Percentiles rank a stretch among this genome's conserved stretches.
These are phyloP conservation scores for Dromiciops gliroides DNA, from an alignment of 2,113 vertebrate genomes.

Conservation along the genomic window DNA sequence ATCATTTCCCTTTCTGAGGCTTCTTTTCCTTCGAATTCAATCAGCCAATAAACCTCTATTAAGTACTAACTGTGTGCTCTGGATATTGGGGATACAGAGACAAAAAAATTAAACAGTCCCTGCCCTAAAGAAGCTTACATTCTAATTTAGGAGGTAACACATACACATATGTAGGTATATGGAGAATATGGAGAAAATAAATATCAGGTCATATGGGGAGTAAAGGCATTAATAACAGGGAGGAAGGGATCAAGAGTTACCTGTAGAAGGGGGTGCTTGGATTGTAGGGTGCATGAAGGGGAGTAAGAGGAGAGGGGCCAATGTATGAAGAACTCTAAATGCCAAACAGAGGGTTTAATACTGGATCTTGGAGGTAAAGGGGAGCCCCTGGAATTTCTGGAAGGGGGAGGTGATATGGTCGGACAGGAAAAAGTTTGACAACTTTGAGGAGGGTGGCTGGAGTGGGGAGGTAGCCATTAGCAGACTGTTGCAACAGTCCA, in stretches of 20 bases:
- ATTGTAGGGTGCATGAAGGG: background rate
- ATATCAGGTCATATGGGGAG: background rate
- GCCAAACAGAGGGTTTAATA: background rate
- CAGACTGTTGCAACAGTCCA: background rate
- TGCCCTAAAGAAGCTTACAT: too few species aligned
- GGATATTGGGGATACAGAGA: background rate
- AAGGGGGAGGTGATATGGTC: background rate
- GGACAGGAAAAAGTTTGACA: background rate
- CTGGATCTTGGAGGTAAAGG: background rate
- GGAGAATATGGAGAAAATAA: background rate
- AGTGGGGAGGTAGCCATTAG: background rate
- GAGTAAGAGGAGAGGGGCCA: background rate
- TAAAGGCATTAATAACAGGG: too few species aligned
- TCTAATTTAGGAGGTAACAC: background rate
- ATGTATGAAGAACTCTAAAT: background rate
- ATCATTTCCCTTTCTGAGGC: background rate
- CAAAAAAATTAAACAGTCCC: background rate
- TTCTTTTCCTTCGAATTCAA: background rate
- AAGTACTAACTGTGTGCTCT: too few species aligned
- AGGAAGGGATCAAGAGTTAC: too few species aligned
- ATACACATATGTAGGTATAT: background rate
- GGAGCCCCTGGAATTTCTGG: background rate
- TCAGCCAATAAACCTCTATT: background rate
- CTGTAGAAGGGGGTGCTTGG: background rate
- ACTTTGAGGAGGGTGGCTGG: background rate